These are phyloP conservation scores for Agriopis aurantiaria DNA, from an alignment of 2,888 invertebrate species.

Conservation along the genomic window DNA sequence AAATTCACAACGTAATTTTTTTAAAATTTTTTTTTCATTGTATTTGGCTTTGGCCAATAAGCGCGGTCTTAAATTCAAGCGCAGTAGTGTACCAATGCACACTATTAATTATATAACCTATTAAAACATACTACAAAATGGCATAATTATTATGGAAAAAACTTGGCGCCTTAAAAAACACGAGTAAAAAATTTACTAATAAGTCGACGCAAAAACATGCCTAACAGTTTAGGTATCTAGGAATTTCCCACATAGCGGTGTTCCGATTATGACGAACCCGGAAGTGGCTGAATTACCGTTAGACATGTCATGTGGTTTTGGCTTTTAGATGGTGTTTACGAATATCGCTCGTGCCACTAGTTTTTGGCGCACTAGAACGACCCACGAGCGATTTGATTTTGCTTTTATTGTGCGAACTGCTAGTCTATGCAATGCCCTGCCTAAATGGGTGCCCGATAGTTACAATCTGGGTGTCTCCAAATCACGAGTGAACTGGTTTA, in stretches of 20 bases:
- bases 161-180: conserved; percentile 4
- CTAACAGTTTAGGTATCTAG: conserved; percentile 10
- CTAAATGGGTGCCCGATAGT: too few species aligned
- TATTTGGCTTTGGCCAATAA: too few species aligned
- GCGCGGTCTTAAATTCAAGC: too few species aligned
- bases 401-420: too few species aligned
- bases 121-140: background rate
- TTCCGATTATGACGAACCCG: conserved; percentile 24
- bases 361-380: conserved; percentile 10
- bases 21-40: too few species aligned
- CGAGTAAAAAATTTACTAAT: background rate
- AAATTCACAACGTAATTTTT: too few species aligned
- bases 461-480: too few species aligned
- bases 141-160: background rate
- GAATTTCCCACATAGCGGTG: conserved; percentile 30
- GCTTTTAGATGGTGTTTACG: conserved; percentile 1
- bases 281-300: conserved; percentile 26
- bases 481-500: too few species aligned
- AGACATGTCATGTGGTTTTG: conserved; percentile 8
- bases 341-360: conserved; percentile 1
- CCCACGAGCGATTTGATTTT: too few species aligned
- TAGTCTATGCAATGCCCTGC: too few species aligned
- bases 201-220: background rate
- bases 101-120: background rate
- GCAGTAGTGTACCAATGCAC: background rate